Conservation (phyloP, 2,888 invertebrate species). For the Melanargia galathea region DNA sequence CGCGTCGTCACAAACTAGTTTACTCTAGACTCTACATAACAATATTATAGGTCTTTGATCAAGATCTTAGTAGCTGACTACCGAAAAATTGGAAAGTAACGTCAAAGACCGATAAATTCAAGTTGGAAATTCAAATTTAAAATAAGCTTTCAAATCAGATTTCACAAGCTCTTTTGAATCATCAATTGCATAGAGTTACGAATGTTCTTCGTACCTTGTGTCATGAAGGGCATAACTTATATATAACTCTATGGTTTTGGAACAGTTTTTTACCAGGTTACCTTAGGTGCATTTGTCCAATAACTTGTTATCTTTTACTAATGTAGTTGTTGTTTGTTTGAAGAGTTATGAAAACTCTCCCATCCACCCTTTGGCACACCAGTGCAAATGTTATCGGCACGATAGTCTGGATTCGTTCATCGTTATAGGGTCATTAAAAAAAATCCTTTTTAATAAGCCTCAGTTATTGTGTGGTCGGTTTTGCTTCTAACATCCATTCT, state of each 20-base stretch:
- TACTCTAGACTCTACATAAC: slow-evolving; percentile 14
- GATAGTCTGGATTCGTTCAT: no score
- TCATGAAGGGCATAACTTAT: neutral
- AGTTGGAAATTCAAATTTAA: slow-evolving; percentile 12
- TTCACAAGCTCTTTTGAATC: slow-evolving; percentile 11
- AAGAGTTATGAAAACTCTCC: no score
- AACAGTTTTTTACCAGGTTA: neutral
- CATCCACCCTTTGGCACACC: no score
- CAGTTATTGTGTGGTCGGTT: no score
- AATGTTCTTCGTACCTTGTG: neutral
- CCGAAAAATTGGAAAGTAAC: slow-evolving; percentile 19
- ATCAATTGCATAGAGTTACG: slow-evolving; percentile 1
- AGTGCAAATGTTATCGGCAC: no score
- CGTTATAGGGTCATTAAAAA: no score
- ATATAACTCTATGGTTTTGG: no score
- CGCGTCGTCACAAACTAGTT: slow-evolving; percentile 20
- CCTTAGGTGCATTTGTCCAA: neutral
- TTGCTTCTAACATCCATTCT: no score
- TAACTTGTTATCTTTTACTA: neutral
- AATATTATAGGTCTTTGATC: slow-evolving; percentile 8
- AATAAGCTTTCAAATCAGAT: slow-evolving; percentile 12
- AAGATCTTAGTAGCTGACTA: slow-evolving; percentile 17
- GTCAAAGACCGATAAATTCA: slow-evolving; percentile 15
- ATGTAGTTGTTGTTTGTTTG: no score
- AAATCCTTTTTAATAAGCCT: no score